A percentile compares a stretch with the other conserved stretches of the same genome.
These are phyloP conservation scores for Spodoptera littoralis DNA, from an alignment of 2,888 invertebrate species.

Conservation along the genomic window DNA sequence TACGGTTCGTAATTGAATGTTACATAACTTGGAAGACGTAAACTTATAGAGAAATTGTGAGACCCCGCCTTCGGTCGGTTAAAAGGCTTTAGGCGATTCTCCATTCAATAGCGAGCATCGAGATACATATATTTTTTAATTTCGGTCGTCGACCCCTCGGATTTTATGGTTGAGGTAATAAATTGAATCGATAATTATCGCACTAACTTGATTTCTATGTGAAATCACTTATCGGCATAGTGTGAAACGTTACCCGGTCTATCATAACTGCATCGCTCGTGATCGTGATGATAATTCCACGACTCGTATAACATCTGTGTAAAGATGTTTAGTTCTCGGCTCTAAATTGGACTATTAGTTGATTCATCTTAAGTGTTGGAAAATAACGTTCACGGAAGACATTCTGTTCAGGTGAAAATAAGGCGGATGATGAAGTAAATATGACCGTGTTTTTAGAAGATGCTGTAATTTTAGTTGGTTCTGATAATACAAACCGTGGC, in stretches of 20 bases:
- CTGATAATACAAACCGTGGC: constrained; percentile 27
- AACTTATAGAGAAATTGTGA: constrained; percentile 81
- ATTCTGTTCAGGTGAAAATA: constrained; percentile 57
- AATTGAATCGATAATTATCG: constrained; percentile 81
- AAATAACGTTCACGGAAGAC: constrained; percentile 46
- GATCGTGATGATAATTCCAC: constrained; percentile 63
- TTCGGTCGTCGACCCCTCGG: constrained; percentile 76
- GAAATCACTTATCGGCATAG: constrained; percentile 73
- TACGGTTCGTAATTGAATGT: constrained; percentile 79
- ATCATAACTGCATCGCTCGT: constrained; percentile 62
- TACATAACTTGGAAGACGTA: constrained; percentile 74
- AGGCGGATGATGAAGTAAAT: constrained; percentile 46
- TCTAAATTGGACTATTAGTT: constrained; percentile 65
- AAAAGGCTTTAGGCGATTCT: constrained; percentile 82
- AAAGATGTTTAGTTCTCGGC: constrained; percentile 61
- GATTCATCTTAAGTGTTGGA: constrained; percentile 65
- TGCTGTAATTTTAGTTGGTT: constrained; percentile 13
- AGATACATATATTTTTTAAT: constrained; percentile 71
- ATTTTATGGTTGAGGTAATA: constrained; percentile 81
- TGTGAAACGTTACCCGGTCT: constrained; percentile 71
- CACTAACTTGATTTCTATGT: constrained; percentile 76
- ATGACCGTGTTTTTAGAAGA: constrained; percentile 23
- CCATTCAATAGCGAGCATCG: constrained; percentile 76
- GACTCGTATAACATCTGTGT: constrained; percentile 61
- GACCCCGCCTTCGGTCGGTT: constrained; percentile 76